These are phyloP conservation scores for Noctua fimbriata DNA, from an alignment of 2,888 invertebrate genomes.

Conservation along the genomic window DNA sequence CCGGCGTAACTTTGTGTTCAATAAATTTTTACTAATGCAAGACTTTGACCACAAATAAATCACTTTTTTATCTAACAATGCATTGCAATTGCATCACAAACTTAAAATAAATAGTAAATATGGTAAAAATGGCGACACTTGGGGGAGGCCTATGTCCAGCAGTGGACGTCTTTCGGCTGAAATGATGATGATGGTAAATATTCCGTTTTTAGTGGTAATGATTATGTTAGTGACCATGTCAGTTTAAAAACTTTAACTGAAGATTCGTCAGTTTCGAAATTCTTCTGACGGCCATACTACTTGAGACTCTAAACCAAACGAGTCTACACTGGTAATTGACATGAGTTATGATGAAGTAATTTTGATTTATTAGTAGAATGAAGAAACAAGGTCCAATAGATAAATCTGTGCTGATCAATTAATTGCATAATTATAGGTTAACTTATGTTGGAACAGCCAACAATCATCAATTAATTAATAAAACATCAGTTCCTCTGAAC, in stretches of 20 bases:
- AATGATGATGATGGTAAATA: too few species aligned
- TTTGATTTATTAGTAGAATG: constrained; percentile 31
- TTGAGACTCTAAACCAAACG: neutral
- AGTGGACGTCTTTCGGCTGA: too few species aligned
- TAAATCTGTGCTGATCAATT: constrained; percentile 56
- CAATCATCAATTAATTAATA: constrained; percentile 58
- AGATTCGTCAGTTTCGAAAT: neutral
- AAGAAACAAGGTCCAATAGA: constrained; percentile 24
- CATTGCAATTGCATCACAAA: neutral
- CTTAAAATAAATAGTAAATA: neutral
- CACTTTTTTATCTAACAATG: neutral
- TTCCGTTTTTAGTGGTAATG: neutral
- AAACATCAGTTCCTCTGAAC: constrained; percentile 55
- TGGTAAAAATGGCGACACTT: too few species aligned
- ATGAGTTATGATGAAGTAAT: constrained; percentile 7
- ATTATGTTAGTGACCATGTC: neutral
- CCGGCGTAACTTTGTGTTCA: neutral
- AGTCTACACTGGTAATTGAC: constrained; percentile 18
- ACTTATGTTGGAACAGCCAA: constrained; percentile 26
- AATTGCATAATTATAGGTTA: constrained; percentile 41
- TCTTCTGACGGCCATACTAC: neutral
- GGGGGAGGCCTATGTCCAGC: too few species aligned
- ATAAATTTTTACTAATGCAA: neutral
- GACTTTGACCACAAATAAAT: neutral
- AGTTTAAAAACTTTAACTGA: neutral